Conservation (phyloP, 2,888 invertebrate genomes). For the Muscina levida region DNA sequence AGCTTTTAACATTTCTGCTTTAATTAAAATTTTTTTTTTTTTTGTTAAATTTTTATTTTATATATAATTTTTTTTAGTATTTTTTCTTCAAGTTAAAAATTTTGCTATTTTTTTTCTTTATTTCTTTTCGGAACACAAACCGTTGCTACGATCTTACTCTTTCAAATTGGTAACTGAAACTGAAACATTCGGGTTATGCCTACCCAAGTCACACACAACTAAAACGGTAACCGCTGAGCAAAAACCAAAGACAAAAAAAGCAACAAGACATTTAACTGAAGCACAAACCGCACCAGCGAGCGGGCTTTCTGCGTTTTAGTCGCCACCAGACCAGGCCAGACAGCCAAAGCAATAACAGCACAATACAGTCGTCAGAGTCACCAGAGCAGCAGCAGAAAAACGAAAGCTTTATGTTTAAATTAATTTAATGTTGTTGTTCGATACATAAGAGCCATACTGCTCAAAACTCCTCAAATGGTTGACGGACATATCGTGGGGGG, state of each 20-base stretch:
- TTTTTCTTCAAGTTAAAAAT: conserved; percentile 6
- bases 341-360: conserved; percentile 35
- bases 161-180: conserved; percentile 66
- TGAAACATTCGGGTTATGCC: conserved; percentile 57
- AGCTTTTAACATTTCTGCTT: not conserved
- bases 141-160: conserved; percentile 65
- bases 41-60: not conserved
- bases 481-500: no score
- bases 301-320: conserved; percentile 2
- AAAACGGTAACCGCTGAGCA: conserved; percentile 62
- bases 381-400: conserved; percentile 20
- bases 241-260: not conserved
- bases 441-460: no score
- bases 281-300: not conserved
- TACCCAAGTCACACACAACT: conserved; percentile 61
- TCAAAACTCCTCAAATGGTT: no score
- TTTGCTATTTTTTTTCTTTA: not conserved
- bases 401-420: conserved; percentile 57
- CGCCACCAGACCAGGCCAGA: conserved; percentile 14
- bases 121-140: conserved; percentile 48
- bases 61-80: not conserved
- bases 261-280: not conserved
- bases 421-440: not conserved
- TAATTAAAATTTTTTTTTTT: not conserved
- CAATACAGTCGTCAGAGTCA: not conserved